Base-by-base conservation (phyloP, 2,888 invertebrate species). In the Petrolisthes manimaculis region DNA sequence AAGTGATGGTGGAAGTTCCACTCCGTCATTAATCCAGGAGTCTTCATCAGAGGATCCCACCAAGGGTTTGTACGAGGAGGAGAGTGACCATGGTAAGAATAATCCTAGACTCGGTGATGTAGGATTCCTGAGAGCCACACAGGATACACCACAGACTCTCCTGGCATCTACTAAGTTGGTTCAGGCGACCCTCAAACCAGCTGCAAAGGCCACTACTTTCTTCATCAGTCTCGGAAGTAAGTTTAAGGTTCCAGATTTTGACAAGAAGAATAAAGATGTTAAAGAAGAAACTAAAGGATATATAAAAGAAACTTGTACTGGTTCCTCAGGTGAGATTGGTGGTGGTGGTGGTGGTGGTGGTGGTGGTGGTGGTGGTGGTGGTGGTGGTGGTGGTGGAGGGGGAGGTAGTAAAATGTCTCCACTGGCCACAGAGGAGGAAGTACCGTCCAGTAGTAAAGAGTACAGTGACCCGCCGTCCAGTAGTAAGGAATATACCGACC, bases 81-180 rank as follows among this genome's bases (percentile, higher is more conserved):
- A 86, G 54, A 86, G 75, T 75, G 81, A 81, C 51, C 18, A 51
- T 18, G n/a, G 54, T 5, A 24, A 61, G 18, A 61, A 77, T 67
- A 37, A 75, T n/a, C 51, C 85, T 4, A 67, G 82, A 5, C 81
- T 86, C 8, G 88, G 90, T 54, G 90, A 90, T 74, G 90, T 90
- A n/a, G 86, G 84, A 6, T 90, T 89, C 81, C 84, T 90, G 14
- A 83, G 90, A 61, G 90, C 90, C 12, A 90, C 90, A 4, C 77
- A 83, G 53, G 90, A 90, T 75, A 90, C 89, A 2, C 89, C 90
- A 4, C 88, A 87, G 51, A 89, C 90, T n/a, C 85, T 90, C 18
- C 88, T 90, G n/a, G 88, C 90, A 8, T 90, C 90, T 53, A 89
- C 90, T 8, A 84, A 86, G 21, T 88, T 90, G 12, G 90, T 90